phyloP scores from a whole-genome alignment of 2,888 invertebrate species.

The Pachydiplax longipennis region DNA sequence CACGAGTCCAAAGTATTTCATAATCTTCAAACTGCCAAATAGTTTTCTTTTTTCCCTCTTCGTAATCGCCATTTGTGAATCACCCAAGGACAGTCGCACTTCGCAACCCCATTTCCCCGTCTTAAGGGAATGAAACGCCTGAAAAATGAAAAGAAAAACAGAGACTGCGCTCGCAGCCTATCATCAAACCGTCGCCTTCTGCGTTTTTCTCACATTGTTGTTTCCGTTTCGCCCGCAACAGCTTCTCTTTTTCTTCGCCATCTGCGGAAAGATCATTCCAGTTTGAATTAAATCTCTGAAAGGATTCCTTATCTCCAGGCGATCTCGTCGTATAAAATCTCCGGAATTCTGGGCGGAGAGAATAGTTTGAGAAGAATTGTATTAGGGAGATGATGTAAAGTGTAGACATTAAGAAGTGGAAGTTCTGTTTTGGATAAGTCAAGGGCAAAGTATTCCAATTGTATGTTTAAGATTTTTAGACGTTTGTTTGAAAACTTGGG shows the following conservation, averaged over 20 bases:
- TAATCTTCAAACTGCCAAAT: neutral
- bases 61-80: neutral
- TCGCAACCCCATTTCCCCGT: neutral
- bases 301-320: neutral
- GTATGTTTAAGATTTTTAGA: no score
- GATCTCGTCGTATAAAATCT: neutral
- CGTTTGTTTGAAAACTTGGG: no score
- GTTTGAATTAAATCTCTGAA: neutral
- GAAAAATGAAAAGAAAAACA: neutral
- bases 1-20: neutral
- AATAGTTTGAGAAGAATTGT: neutral
- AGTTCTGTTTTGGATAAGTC: no score
- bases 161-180: neutral
- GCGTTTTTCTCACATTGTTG: neutral
- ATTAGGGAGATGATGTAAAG: neutral
- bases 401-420: neutral
- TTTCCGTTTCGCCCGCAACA: neutral
- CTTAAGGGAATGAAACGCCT: neutral
- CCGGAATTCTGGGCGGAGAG: neutral
- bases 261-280: neutral
- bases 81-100: neutral
- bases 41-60: neutral
- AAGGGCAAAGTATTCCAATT: no score
- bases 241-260: neutral
- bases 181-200: neutral